Evolutionary conservation across 1,140 invertebrate genomes (phyloP).

Genomic region (Drosophila bifasciata): DNA sequence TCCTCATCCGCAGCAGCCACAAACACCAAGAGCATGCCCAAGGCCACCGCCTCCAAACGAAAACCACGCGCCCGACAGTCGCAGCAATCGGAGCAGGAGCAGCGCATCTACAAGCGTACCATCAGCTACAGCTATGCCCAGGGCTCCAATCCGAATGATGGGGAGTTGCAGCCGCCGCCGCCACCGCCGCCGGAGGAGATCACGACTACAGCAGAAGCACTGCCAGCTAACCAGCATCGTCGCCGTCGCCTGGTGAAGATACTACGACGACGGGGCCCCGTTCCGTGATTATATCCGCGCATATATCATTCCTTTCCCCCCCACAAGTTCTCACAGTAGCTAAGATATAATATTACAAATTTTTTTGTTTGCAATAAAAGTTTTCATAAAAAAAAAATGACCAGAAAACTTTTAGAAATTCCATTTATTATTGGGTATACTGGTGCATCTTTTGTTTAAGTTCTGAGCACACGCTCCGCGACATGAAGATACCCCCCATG

Average conservation of each 20-base stretch:
- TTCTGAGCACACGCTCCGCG: too few species aligned
- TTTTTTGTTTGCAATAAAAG: too few species aligned
- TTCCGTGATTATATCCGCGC: not conserved
- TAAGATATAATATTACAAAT: too few species aligned
- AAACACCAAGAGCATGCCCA: constrained; percentile 6
- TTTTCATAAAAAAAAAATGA: too few species aligned
- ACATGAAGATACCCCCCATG: too few species aligned
- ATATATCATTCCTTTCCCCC: too few species aligned
- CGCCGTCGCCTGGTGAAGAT: constrained; percentile 17
- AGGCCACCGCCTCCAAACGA: constrained; percentile 1
- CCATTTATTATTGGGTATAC: too few species aligned
- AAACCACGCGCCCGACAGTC: constrained; percentile 25
- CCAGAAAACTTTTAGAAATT: too few species aligned
- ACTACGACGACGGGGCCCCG: constrained; percentile 3
- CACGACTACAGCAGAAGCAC: not conserved
- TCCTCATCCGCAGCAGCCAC: not conserved
- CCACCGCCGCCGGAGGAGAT: not conserved
- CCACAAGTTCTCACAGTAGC: too few species aligned
- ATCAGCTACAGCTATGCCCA: constrained; percentile 66
- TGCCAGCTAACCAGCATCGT: not conserved
- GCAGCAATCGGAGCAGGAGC: constrained; percentile 47
- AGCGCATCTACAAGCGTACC: constrained; percentile 72
- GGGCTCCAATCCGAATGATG: constrained; percentile 18
- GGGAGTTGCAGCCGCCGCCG: not conserved
- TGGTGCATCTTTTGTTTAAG: too few species aligned